A percentile compares a stretch with the other conserved stretches of the same genome.
Conservation (phyloP, 2,113 vertebrate genomes). For the Boulengeromyrus knoepffleri region DNA sequence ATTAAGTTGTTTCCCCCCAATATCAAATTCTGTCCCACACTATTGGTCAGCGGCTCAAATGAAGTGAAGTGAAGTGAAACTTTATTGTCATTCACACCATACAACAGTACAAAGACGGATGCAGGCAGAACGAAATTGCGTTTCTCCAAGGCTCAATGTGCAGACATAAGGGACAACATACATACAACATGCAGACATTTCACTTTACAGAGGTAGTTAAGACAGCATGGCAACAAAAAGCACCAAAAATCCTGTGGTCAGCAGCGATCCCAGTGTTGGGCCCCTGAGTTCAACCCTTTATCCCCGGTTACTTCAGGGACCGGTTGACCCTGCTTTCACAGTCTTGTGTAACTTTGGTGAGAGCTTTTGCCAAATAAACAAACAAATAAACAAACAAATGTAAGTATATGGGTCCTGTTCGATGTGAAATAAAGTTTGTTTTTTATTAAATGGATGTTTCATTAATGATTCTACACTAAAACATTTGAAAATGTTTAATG, state of each 20-base stretch:
- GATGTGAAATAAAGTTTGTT: neutral
- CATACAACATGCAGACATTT: too few species aligned
- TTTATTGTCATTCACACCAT: too few species aligned
- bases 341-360: neutral
- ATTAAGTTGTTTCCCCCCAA: neutral
- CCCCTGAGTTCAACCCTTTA: neutral
- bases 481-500: neutral
- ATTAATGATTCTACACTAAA: neutral
- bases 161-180: too few species aligned
- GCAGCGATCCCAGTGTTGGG: neutral
- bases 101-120: too few species aligned
- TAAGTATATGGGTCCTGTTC: neutral
- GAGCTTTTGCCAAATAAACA: neutral
- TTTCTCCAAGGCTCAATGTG: too few species aligned
- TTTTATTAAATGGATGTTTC: neutral
- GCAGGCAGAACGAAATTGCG: too few species aligned
- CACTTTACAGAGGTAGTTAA: too few species aligned
- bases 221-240: too few species aligned
- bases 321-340: neutral
- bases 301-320: neutral
- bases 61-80: too few species aligned
- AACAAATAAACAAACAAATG: neutral
- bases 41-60: neutral
- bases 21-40: neutral
- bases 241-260: neutral